phyloP scores from a whole-genome alignment of 2,888 invertebrate species.

The Drosophila hawaiiensis region DNA sequence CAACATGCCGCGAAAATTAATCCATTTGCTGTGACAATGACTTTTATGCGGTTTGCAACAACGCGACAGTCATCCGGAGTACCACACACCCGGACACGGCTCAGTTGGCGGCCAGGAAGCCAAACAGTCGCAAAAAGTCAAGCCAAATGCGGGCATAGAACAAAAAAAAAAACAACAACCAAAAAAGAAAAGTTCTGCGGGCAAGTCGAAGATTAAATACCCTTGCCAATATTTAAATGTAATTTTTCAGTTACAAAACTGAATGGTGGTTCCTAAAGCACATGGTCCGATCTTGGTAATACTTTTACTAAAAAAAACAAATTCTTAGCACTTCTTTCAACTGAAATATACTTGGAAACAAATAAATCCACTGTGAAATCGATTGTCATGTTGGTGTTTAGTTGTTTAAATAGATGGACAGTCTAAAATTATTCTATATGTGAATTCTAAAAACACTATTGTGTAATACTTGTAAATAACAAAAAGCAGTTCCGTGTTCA shows the following conservation, averaged over 20 bases:
- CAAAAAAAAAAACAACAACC: slow-evolving; percentile 5
- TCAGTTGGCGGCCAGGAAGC: slow-evolving; percentile 49
- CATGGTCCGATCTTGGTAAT: neutral
- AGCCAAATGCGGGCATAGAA: slow-evolving; percentile 69
- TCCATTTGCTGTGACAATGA: slow-evolving; percentile 81
- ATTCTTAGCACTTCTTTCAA: neutral
- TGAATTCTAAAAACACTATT: neutral
- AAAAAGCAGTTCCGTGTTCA: neutral
- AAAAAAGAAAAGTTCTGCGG: neutral
- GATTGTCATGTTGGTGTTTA: neutral
- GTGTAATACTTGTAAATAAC: neutral
- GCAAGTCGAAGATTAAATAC: neutral
- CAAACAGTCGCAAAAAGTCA: slow-evolving; percentile 72
- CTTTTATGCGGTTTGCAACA: slow-evolving; percentile 79
- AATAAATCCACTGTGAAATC: neutral
- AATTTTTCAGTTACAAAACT: neutral
- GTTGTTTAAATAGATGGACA: neutral
- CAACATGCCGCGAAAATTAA: slow-evolving; percentile 79
- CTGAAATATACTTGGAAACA: neutral
- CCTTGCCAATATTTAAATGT: neutral
- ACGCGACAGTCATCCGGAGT: slow-evolving; percentile 64
- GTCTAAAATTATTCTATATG: neutral
- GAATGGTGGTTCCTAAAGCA: neutral
- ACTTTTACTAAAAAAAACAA: neutral
- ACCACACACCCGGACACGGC: slow-evolving; percentile 44